Conservation (phyloP, 2,888 invertebrate genomes). For the Bombyx huttoni region DNA sequence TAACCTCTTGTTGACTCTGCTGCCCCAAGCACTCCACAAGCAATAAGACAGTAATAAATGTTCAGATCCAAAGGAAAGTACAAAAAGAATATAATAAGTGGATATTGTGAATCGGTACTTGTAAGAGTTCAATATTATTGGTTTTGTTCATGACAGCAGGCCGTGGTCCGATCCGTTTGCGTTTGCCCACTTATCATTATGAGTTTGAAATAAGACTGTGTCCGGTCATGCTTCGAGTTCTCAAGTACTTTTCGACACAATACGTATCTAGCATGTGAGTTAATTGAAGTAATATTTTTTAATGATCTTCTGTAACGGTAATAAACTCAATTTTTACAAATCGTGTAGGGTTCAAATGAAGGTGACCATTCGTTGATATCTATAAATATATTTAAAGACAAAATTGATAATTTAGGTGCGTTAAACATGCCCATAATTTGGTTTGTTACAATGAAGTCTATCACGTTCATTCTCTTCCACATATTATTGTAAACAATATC, state of each 20-base stretch:
- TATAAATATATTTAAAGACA: too few species aligned
- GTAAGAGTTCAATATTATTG: constrained; percentile 53
- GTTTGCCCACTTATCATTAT: constrained; percentile 27
- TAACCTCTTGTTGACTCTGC: constrained; percentile 62
- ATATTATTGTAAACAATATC: constrained; percentile 15
- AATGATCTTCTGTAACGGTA: neutral
- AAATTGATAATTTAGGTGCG: neutral
- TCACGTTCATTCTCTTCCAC: neutral
- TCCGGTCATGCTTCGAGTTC: constrained; percentile 18
- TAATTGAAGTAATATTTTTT: neutral
- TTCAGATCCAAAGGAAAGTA: constrained; percentile 58
- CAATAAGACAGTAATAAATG: constrained; percentile 72
- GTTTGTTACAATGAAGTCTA: neutral
- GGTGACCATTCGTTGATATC: too few species aligned
- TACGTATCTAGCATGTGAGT: neutral
- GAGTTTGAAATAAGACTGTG: constrained; percentile 22
- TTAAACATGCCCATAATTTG: neutral
- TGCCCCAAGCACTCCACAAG: constrained; percentile 55
- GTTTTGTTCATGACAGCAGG: constrained; percentile 27
- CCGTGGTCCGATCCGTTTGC: constrained; percentile 27
- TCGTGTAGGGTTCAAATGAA: neutral
- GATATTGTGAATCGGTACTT: constrained; percentile 58
- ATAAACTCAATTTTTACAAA: neutral
- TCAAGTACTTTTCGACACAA: constrained; percentile 8
- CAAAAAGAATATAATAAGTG: constrained; percentile 61